Evolutionary conservation across 2,113 vertebrate species (phyloP), one percentile per base, ranked within the genome.

Genomic region (Ophthalmolycus amberensis): DNA sequence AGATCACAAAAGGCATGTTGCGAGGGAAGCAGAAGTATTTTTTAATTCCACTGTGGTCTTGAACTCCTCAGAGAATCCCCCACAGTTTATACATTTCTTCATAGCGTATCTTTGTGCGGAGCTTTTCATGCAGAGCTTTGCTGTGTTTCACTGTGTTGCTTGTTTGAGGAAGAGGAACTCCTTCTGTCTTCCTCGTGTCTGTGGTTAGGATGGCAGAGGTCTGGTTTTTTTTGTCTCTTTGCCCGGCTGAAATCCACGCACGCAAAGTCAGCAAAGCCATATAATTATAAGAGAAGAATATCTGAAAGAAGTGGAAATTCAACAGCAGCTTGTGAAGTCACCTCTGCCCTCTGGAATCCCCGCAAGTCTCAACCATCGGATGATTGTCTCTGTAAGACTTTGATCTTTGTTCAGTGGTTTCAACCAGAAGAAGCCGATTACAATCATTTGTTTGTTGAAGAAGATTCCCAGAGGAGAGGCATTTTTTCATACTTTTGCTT

Each of bases 251-350:
- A 85, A 77, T 50, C 3, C n/a, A 22, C 44, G 40, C 52, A 46
- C 22, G 46, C 37, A 84, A 77, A 82, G 64, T n/a, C 15, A 52
- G 50, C 38, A 6, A 63, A 83, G 66, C 56, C 40, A 1, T 65
- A 27, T 63, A 74, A 67, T 68, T 15, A 29, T 10, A 63, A 25
- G 38, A 70, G 22, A 71, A 66, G 71, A 74, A 66, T 32, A 32
- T 75, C 82, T 66, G 56, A 79, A 77, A 73, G 44, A 60, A 71
- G 60, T 32, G 16, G 72, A 85, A 86, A 90, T 83, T 82, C 58
- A 42, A 40, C 75, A 82, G 59, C 34, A 62, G 58, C 64, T 70
- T 60, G 66, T 25, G 58, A 79, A 54, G 76, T 85, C 79, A 69
- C 77, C 81, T 90, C 70, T 85, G 73, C 58, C 65, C 72, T 68